Evolutionary conservation across 2,888 invertebrate species (phyloP).

Genomic region (Alitta virens): DNA sequence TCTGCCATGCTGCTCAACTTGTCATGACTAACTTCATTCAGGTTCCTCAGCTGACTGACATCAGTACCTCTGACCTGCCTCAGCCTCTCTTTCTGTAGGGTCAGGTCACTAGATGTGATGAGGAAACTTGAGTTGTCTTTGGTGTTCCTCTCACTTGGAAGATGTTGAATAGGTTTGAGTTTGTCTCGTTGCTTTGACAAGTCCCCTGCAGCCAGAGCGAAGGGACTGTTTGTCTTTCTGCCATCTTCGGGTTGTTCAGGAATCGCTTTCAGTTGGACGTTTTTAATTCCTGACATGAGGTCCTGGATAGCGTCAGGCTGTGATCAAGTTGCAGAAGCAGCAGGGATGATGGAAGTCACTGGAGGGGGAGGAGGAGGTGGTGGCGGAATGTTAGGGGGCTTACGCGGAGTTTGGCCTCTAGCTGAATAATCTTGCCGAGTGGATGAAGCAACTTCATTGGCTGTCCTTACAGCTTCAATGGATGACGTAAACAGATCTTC

Average conservation of each 20-base stretch:
- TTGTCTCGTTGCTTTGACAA: not conserved
- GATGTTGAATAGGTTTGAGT: not conserved
- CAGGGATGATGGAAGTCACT: too few species aligned
- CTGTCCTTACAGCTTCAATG: not conserved
- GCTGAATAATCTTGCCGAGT: constrained; percentile 12
- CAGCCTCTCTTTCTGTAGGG: constrained; percentile 37
- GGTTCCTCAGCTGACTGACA: constrained; percentile 36
- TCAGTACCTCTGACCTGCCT: constrained; percentile 36
- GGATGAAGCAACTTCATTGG: not conserved
- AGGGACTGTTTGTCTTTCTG: not conserved
- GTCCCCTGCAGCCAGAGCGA: not conserved
- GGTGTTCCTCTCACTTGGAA: not conserved
- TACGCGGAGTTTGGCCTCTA: constrained; percentile 31
- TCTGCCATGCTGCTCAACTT: constrained; percentile 39
- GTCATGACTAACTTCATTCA: constrained; percentile 32
- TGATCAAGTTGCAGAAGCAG: too few species aligned
- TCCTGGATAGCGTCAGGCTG: not conserved
- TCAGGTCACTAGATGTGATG: constrained; percentile 36
- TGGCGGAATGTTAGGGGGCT: too few species aligned
- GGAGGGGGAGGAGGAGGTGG: constrained; percentile 2
- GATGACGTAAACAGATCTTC: not conserved
- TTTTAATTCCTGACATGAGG: not conserved
- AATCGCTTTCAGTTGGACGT: not conserved
- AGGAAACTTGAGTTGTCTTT: not conserved
- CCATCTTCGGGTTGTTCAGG: not conserved